Evolutionary conservation across 2,113 vertebrate genomes (phyloP), one percentile per base, ranked within the genome.

Genomic region (Sebastes fasciatus): DNA sequence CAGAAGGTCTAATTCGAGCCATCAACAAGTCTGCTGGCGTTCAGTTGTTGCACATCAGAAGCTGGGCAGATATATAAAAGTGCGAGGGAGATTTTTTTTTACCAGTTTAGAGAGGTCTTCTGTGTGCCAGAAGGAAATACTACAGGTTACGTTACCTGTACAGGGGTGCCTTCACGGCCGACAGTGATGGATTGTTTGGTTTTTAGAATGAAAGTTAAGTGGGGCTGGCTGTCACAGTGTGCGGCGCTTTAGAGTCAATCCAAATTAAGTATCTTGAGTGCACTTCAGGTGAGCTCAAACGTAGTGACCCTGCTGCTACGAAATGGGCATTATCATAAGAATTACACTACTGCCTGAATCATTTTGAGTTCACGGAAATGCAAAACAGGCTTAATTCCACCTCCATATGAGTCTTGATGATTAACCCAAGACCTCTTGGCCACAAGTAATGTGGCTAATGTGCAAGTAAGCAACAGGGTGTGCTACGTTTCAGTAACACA

Each of bases 141-240:
- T 61, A 68, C 76, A 73, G 76, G 64, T 80, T 66, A 58, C 67
- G 55, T 81, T 70, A 77, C 54, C 61, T 46, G 60, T 52, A 26
- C 58, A 64, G 72, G 61, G 74, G 74, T 45, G 46, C 54, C 72
- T 58, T 26, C 1, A 55, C 5, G 45, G 70, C 9, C 1, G 61
- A 87, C 87, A 87, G 65, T 73, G 88, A 93, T 86, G 81, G 87
- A 92, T 75, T 70, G 82, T 90, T 90, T 89, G 79, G 71, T 76
- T 88, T 74, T 63, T 6, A 26, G n/a, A 85, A 87, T 78, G 52
- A 87, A 65, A 60, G 42, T 55, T 70, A 75, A 83, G 77, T 87
- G 68, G 45, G 16, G 48, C 65, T 61, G 6, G 14, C 68, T 81
- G 80, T 80, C 64, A 67, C 42, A 55, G 62, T 17, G 74, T 11